phyloP scores from a whole-genome alignment of 2,113 vertebrate species.

The Calyptomena viridis region DNA sequence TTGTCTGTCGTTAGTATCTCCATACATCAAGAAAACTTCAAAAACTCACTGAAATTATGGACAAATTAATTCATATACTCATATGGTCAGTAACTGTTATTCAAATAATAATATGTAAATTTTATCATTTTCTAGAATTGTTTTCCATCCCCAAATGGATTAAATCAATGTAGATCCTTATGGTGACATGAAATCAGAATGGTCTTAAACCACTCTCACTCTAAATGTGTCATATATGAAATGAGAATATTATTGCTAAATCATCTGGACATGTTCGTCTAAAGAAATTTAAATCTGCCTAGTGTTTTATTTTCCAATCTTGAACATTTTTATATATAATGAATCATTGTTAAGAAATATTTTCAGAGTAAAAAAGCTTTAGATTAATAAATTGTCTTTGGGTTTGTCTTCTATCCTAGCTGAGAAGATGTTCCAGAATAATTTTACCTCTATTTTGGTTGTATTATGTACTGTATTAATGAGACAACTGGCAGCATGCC shows the following conservation, averaged over 20 bases:
- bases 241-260: not conserved
- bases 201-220: not conserved
- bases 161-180: not conserved
- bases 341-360: not conserved
- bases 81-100: not conserved
- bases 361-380: not conserved
- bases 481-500: not conserved
- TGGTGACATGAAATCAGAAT: not conserved
- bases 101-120: not conserved
- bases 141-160: not conserved
- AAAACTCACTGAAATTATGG: not conserved
- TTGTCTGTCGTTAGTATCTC: not conserved
- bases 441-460: not conserved
- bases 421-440: not conserved
- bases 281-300: not conserved
- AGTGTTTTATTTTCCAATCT: not conserved
- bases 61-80: not conserved
- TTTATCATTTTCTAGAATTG: not conserved
- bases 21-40: not conserved
- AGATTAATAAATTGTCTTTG: not conserved
- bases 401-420: not conserved
- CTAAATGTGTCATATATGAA: not conserved
- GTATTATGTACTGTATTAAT: not conserved
- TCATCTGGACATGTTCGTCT: not conserved
- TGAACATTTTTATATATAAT: not conserved